These are phyloP conservation scores for Argopecten irradians DNA, from an alignment of 1,140 invertebrate species.

Conservation along the genomic window DNA sequence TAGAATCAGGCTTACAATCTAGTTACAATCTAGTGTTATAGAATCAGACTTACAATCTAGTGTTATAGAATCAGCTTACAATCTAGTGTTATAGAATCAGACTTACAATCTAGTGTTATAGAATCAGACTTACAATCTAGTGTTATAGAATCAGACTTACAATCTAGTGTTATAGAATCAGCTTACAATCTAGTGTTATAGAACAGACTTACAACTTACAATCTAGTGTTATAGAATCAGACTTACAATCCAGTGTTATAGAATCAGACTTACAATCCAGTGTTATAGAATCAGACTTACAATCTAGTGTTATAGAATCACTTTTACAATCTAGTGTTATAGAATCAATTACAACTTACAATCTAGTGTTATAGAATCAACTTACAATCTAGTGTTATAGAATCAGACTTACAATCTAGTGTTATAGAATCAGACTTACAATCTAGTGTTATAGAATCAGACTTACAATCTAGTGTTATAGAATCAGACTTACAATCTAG, in stretches of 20 bases:
- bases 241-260: neutral
- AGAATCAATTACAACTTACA: too few species aligned
- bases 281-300: neutral
- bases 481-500: neutral
- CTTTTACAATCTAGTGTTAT: neutral
- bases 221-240: neutral
- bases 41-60: neutral
- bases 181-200: neutral
- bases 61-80: too few species aligned
- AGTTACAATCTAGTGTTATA: neutral
- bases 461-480: neutral
- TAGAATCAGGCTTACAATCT: neutral
- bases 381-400: neutral
- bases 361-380: neutral
- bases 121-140: neutral
- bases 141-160: neutral
- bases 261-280: neutral
- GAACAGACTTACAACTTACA: neutral
- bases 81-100: neutral
- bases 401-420: neutral
- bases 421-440: neutral
- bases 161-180: too few species aligned
- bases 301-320: neutral
- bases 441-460: neutral
- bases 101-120: neutral